Base-by-base conservation (phyloP, 2,113 vertebrate species). In the Tretioscincus oriximinensis region DNA sequence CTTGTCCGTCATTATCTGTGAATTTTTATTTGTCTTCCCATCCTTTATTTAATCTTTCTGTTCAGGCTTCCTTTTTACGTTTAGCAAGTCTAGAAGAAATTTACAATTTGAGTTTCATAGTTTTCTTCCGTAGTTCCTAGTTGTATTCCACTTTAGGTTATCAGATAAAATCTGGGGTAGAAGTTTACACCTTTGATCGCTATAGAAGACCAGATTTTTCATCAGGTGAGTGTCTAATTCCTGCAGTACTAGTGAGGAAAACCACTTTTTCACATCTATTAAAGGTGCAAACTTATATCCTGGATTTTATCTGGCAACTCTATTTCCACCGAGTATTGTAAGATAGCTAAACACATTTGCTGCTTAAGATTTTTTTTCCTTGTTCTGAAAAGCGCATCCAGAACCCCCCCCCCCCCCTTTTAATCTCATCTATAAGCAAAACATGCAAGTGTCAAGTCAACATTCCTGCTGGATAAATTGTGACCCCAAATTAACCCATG, bases 401-500 rank as follows among this genome's bases (percentile, higher is more conserved):
- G 1, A 74, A 84, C 87, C 85, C 89, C 84, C 89, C 83, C 66
- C 83, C 85, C 81, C 89, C 83, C 66, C 83, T 85, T 80, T 87
- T 60, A 61, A 84, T 93, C 85, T 90, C 85, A 93, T 93, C 89
- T 92, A 78, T 94, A 91, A 93, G 83, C 89, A 90, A 79, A 88
- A 85, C 92, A 90, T 91, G 93, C 78, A 90, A 83, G 82, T 94
- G 92, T 91, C 90, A 69, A 87, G 90, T 89, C 80, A 91, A 86
- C 92, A 90, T 95, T 96, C 93, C 93, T 88, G 76, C 89, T 85
- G 90, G 90, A 92, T 94, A 85, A 94, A 95, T 93, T 93, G 90
- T 95, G 96, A 96, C 95, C 94, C 95, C 84, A 95, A 95, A 95
- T 95, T 96, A 96, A 94, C 94, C 92, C 87, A 87, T 90, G 91